Evolutionary conservation across 2,797 vertebrate species (phyloP).

Genomic region (Clarias platycephalus): DNA sequence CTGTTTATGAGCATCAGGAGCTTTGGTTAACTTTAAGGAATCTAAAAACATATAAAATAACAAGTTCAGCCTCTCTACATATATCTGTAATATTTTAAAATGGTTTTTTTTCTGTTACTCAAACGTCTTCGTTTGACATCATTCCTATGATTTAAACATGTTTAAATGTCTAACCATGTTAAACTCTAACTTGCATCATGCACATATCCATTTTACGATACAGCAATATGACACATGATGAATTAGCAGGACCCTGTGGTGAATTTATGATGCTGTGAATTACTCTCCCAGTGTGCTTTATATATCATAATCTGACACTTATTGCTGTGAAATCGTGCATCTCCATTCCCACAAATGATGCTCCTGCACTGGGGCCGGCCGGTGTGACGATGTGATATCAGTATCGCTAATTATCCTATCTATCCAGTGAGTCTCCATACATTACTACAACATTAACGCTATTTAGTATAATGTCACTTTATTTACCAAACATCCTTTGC

Average conservation of each 20-base stretch:
- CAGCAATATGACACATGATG: not conserved
- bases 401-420: not conserved
- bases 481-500: too few relatives aligned
- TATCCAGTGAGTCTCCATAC: too few relatives aligned
- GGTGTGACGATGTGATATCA: not conserved
- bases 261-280: not conserved
- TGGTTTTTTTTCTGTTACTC: not conserved
- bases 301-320: not conserved
- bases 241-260: not conserved
- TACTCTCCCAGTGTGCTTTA: not conserved
- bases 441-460: too few relatives aligned
- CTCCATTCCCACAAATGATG: not conserved
- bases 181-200: not conserved
- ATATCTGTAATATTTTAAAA: not conserved
- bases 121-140: too few relatives aligned
- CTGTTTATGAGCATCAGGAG: not conserved
- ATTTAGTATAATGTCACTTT: too few relatives aligned
- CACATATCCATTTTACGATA: not conserved
- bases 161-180: not conserved
- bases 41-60: not conserved
- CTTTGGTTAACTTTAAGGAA: not conserved
- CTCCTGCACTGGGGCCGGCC: not conserved
- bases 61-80: not conserved
- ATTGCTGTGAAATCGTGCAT: not conserved
- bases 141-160: not conserved